Conservation (phyloP, 2,797 vertebrate species). For the Arnoldichthys spilopterus region DNA sequence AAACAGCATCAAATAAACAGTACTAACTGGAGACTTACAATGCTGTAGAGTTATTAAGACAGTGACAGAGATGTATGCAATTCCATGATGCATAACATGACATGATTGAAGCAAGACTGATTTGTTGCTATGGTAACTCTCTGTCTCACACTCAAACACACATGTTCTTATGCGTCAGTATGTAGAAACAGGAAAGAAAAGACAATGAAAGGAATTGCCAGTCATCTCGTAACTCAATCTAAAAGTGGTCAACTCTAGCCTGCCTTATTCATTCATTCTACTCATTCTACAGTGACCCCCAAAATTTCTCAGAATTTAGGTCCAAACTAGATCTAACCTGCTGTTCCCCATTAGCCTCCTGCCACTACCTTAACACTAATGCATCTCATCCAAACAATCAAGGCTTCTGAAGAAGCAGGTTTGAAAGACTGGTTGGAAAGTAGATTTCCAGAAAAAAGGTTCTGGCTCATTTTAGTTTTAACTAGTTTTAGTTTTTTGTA, state of each 20-base stretch:
- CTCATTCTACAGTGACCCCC: neutral
- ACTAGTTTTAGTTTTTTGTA: too few relatives aligned
- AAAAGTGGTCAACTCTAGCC: conserved; percentile 30
- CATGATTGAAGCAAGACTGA: neutral
- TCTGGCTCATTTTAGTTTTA: too few relatives aligned
- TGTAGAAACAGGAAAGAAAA: conserved; percentile 71
- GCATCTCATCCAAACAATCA: neutral
- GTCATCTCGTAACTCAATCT: conserved; percentile 63
- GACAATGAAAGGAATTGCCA: conserved; percentile 79
- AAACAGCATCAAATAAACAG: neutral
- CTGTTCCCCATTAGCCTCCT: too few relatives aligned
- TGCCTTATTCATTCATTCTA: conserved; percentile 44
- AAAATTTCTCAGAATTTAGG: neutral
- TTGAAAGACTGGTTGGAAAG: neutral
- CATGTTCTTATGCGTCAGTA: conserved; percentile 40
- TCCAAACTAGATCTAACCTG: neutral
- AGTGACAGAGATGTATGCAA: neutral
- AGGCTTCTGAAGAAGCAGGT: neutral
- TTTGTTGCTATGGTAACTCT: conserved; percentile 42
- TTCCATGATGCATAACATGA: neutral
- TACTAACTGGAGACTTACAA: neutral
- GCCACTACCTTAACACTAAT: neutral
- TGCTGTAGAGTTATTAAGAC: neutral
- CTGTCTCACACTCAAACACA: conserved; percentile 13
- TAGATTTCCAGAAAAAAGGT: neutral